Evolutionary conservation across 2,888 invertebrate genomes (phyloP).

Genomic region (Hydraecia micacea): DNA sequence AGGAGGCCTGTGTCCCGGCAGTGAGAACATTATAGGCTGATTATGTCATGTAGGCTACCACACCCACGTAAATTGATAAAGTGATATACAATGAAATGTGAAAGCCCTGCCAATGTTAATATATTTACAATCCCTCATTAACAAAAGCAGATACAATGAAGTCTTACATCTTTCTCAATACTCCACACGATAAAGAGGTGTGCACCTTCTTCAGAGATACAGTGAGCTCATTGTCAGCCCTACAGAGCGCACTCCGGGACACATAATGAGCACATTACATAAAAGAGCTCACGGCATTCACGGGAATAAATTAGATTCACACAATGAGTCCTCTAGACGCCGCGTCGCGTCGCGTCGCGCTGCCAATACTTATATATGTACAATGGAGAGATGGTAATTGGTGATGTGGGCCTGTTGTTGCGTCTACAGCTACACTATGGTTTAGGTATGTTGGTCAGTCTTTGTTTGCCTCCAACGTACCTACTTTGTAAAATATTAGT

Average conservation of each 20-base stretch:
- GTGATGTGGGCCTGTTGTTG: conserved; percentile 31
- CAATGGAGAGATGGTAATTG: conserved; percentile 62
- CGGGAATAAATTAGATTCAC: conserved; percentile 80
- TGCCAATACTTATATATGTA: conserved; percentile 68
- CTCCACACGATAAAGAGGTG: conserved; percentile 14
- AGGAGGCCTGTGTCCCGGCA: too few species aligned
- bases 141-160: conserved; percentile 16
- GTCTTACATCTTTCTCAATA: conserved; percentile 19
- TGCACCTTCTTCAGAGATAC: conserved; percentile 6
- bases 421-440: conserved; percentile 9
- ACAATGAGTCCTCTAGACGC: conserved; percentile 71
- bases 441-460: conserved; percentile 32
- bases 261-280: conserved; percentile 81
- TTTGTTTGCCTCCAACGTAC: conserved; percentile 11
- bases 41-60: background rate
- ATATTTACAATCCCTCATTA: background rate
- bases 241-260: conserved; percentile 68
- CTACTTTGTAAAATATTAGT: background rate
- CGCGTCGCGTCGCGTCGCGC: conserved; percentile 43
- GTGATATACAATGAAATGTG: background rate
- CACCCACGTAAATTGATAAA: background rate
- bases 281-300: conserved; percentile 82
- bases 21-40: too few species aligned
- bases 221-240: conserved; percentile 69
- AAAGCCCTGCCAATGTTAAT: conserved; percentile 10